A percentile compares a stretch with the other conserved stretches of the same genome.
phyloP scores from a whole-genome alignment of 1,140 invertebrate species.

The Macrosteles quadrilineatus region DNA sequence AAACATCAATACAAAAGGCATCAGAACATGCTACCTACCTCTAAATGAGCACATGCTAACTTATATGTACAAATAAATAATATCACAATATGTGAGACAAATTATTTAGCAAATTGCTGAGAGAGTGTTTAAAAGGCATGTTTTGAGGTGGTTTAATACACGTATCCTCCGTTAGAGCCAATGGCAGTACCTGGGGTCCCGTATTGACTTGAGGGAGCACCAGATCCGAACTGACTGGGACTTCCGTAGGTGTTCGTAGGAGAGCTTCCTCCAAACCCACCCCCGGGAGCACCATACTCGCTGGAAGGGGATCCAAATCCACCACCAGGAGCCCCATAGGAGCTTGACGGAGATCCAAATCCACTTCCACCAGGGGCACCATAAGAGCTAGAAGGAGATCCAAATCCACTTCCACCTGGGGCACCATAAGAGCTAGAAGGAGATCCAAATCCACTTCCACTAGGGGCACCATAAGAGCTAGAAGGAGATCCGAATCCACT shows the following conservation, averaged over 20 bases:
- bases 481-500: constrained; percentile 30
- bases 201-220: constrained; percentile 29
- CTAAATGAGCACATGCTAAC: no score
- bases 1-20: no score
- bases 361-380: constrained; percentile 32
- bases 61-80: no score
- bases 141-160: no score
- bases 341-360: constrained; percentile 25
- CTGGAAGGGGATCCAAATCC: constrained; percentile 41
- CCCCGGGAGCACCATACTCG: constrained; percentile 43
- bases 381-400: not conserved
- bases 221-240: not conserved
- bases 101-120: no score
- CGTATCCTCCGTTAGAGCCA: not conserved
- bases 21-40: no score
- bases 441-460: constrained; percentile 35
- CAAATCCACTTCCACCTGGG: constrained; percentile 3
- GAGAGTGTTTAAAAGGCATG: no score
- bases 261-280: not conserved
- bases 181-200: not conserved
- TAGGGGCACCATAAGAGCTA: constrained; percentile 43
- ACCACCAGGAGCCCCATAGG: constrained; percentile 44
- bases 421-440: constrained; percentile 7
- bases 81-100: no score
- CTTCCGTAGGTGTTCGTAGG: not conserved